Base-by-base conservation (phyloP, 2,113 vertebrate genomes). In the Gasterosteus aculeatus region DNA sequence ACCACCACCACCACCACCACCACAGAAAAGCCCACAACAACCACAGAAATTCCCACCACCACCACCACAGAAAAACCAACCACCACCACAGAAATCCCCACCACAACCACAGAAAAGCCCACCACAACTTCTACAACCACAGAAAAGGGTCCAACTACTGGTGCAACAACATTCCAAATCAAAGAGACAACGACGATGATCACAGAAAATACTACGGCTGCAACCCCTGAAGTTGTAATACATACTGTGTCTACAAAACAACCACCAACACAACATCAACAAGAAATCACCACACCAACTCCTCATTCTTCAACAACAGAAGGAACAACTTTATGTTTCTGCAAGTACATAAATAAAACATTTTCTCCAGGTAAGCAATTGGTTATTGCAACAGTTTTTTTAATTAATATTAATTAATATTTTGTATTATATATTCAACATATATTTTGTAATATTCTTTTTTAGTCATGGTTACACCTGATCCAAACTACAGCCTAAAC, bases 331-430 rank as follows among this genome's bases (percentile, higher is more conserved):
- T 2, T 12, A 9, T 93, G 93, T 77, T 56, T 51, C 31, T 94
- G 93, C 83, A 81, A 7, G 8, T 94, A 90, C 68, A 44, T 42
- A 56, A 29, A 60, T 60, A 4, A 78, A 0, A 7, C 0, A 7
- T 92, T 87, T 42, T 14, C 31, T 18, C 77, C 87, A 18, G 92
- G 93, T 93, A 86, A 88, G 82, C 14, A 47, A 1, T 60, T 1
- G 10, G 3, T 3, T 31, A 8, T 33, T 60, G 10, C 49, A 1
- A 59, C 5, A 53, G 0, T 38, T 1, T 60, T 35, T 31, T 1
- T 60, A 35, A 14, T 39, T 4, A 54, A 38, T 38, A 10, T 8
- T n/a, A 33, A 11, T n/a, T n/a, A n/a, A n/a, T n/a, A n/a, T n/a
- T n/a, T n/a, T n/a, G n/a, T n/a, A n/a, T n/a, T n/a, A n/a, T n/a